phyloP scores from a whole-genome alignment of 2,797 vertebrate species.

The Neosilurus hyrtlii region DNA sequence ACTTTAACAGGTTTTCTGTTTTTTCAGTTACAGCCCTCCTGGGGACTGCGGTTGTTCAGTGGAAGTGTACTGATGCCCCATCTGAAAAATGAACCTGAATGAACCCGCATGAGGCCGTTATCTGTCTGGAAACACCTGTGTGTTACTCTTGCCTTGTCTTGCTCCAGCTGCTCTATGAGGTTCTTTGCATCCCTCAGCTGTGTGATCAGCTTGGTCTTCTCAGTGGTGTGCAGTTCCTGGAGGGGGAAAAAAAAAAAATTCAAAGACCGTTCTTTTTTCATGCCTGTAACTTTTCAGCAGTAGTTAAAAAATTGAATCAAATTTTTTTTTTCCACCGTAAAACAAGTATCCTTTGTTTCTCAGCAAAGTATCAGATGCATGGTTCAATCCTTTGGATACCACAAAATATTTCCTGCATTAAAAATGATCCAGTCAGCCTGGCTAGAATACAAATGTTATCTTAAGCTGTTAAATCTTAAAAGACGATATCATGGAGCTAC shows the following conservation, averaged over 20 bases:
- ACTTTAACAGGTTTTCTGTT: neutral
- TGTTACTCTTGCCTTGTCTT: constrained; percentile 88
- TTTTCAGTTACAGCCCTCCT: neutral
- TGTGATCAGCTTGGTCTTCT: constrained; percentile 95
- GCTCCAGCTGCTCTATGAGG: constrained; percentile 94
- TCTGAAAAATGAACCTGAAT: neutral
- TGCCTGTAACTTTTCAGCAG: neutral
- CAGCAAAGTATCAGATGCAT: neutral
- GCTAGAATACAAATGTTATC: neutral
- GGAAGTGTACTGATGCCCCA: too few species aligned
- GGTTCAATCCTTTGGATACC: neutral
- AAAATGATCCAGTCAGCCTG: neutral
- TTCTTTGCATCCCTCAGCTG: constrained; percentile 95
- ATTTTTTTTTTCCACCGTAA: neutral
- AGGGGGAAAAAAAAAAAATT: constrained; percentile 18
- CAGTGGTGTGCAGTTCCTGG: constrained; percentile 90
- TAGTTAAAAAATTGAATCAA: neutral
- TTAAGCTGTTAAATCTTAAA: neutral
- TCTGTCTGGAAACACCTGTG: neutral
- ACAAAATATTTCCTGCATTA: neutral
- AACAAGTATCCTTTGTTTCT: neutral
- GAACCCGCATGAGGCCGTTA: neutral
- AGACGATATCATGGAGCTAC: neutral
- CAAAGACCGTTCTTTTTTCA: neutral
- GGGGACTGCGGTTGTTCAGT: neutral